Base-by-base conservation (phyloP, 2,888 invertebrate genomes). In the Eurytoma adleriae region DNA sequence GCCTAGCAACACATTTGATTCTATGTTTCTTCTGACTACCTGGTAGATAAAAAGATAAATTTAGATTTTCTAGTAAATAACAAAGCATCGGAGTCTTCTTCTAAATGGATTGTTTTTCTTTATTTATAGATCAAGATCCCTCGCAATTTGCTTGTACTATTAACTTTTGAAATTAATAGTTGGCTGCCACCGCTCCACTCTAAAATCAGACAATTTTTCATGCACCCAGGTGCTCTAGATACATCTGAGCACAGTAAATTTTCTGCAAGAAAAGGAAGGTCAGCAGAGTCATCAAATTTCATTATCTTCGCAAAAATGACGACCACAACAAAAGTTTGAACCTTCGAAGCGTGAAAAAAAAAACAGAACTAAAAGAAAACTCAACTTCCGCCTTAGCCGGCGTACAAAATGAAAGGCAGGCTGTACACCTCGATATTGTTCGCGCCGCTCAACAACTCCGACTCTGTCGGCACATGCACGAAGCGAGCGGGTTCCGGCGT, bases 71-170 rank as follows among this genome's bases (percentile, higher is more conserved):
- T 20, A 40, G 40, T 7, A 24, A 66, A 48, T 52, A 61, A 62
- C 40, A 54, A 69, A 20, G 5, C 62, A 76, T 61, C 18, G 2
- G 40, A 59, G 61, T 24, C 27, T 30, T 50, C 40, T 73, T 24
- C 24, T 61, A 54, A 24, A 27, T 64, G 40, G 56, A 67, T 14
- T 76, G 30, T 61, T 57, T 64, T 59, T 27, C 40, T 71, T 68
- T 80, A 80, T 80, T 80, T 80, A 76, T 77, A 80, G 72, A 59
- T 18, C 27, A 70, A 75, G 61, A 68, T 64, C 69, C 68, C 57
- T 76, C 57, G 62, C 70, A 78, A 62, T 70, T 72, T 77, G 64
- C 73, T 76, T 72, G 68, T 76, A 20, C 61, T 67, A 67, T 76
- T 71, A 62, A 77, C 76, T 72, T 56, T 40, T 40, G 14, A 80